Conservation (phyloP, 2,797 vertebrate species). For the Ambastaia sidthimunki region DNA sequence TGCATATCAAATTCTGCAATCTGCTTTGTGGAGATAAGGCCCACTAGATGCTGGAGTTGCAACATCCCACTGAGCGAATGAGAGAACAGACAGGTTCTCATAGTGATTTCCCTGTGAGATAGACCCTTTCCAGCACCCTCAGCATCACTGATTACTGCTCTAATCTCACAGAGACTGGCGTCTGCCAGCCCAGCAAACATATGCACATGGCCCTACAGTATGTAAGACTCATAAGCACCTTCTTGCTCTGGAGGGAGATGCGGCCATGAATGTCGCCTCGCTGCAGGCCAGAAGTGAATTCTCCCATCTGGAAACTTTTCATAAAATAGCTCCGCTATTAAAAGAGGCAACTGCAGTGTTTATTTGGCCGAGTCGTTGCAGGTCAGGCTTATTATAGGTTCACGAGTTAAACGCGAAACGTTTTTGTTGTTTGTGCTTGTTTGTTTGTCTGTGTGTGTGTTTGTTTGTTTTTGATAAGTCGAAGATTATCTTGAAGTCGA, state of each 20-base stretch:
- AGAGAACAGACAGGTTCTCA: constrained; percentile 75
- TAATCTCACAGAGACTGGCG: constrained; percentile 65
- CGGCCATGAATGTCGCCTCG: constrained; percentile 22
- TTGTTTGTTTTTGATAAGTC: constrained; percentile 32
- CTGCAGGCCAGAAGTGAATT: constrained; percentile 21
- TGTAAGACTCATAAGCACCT: constrained; percentile 34
- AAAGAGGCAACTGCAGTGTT: constrained; percentile 19
- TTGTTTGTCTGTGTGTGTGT: constrained; percentile 13
- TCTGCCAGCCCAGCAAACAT: constrained; percentile 57
- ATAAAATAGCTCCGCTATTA: constrained; percentile 28
- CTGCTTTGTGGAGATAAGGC: constrained; percentile 82
- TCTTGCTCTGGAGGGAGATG: constrained; percentile 21
- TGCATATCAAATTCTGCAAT: constrained; percentile 82
- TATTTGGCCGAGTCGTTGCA: neutral
- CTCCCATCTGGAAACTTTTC: constrained; percentile 44
- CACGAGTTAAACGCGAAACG: neutral
- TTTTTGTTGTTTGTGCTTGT: neutral
- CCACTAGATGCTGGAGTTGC: constrained; percentile 81
- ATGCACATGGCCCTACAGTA: constrained; percentile 39
- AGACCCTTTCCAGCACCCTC: constrained; percentile 67
- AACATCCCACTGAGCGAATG: constrained; percentile 81
- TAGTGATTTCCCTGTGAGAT: constrained; percentile 76
- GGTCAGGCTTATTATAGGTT: constrained; percentile 20
- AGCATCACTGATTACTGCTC: constrained; percentile 61
- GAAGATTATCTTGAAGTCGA: constrained; percentile 30